Conservation (phyloP, 2,888 invertebrate species). For the Morinoia aosen region DNA sequence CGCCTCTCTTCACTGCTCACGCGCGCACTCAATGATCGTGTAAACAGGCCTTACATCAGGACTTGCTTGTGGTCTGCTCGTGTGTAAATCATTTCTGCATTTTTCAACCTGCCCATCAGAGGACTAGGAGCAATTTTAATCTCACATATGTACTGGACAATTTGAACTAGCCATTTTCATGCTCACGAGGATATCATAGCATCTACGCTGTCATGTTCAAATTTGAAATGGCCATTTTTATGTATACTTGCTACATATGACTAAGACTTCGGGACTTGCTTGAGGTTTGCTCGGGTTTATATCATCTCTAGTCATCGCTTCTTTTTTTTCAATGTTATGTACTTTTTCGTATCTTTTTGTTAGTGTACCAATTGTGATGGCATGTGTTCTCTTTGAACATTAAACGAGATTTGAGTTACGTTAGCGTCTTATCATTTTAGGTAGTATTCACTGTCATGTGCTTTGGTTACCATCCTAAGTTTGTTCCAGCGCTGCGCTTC, state of each 20-base stretch:
- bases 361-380: not conserved
- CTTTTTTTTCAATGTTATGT: not conserved
- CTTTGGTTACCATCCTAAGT: not conserved
- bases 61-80: not conserved
- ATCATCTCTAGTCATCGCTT: not conserved
- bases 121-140: too few relatives aligned
- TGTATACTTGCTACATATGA: too few relatives aligned
- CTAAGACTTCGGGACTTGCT: too few relatives aligned
- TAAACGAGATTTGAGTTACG: not conserved
- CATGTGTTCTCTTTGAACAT: not conserved
- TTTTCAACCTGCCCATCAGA: too few relatives aligned
- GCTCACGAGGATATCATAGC: too few relatives aligned
- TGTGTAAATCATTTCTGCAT: not conserved
- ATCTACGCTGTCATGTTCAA: too few relatives aligned
- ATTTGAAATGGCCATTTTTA: too few relatives aligned
- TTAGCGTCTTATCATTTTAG: not conserved
- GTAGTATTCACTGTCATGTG: not conserved
- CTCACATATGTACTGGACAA: too few relatives aligned
- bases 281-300: not conserved
- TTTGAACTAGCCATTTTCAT: too few relatives aligned
- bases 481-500: not conserved
- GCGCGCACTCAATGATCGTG: too few relatives aligned
- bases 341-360: not conserved
- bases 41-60: too few relatives aligned
- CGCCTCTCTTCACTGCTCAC: too few relatives aligned